Base-by-base conservation (phyloP, 64 coral and sea anemone genomes). In the Montipora sp. region DNA sequence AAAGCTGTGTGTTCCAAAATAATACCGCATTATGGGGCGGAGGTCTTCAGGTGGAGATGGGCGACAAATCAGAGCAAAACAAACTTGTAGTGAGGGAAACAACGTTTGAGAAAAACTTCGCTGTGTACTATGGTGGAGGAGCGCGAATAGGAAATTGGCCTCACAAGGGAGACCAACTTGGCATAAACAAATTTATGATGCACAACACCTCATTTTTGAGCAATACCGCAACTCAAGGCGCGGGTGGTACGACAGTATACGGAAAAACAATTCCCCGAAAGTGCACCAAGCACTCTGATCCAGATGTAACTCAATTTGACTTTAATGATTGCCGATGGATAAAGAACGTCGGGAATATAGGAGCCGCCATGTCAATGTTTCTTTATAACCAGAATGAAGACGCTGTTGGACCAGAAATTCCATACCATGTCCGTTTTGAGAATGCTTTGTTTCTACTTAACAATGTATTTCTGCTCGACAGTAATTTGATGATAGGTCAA, bases 21-120 rank as follows among this genome's bases (percentile, higher is more conserved):
- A 96, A 96, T 61, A 61, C 11, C 2, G 95, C 95, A 6, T 88
- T 78, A n/a, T 93, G 91, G 95, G 95, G 95, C 43, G 95, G 95
- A 3, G 95, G 95, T 9, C 66, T 96, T 60, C 95, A 93, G 44
- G 83, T 90, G 48, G 81, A 90, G 66, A 58, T 77, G 19, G 51
- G 51, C 23, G 7, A 91, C 72, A 45, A 58, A 10, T 58, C 89
- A 22, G 75, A 91, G 23, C 87, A 95, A 8, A 95, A 96, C 73
- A 51, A 4, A 8, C 8, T 96, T 49, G 18, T 45, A 16, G 66
- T 96, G 44, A 45, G 47, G 71, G 46, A 79, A 57, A 80, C 87
- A 22, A 75, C 2, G 8, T 96, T 96, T 80, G n/a, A 49, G 3
- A n/a, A 90, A 12, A 96, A 96, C 47, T 77, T 47, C 65, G 95